A percentile compares a stretch with the other conserved stretches of the same genome.
phyloP scores from a whole-genome alignment of 92 coral and sea anemone genomes.

The Umimayanthus chanpuru region DNA sequence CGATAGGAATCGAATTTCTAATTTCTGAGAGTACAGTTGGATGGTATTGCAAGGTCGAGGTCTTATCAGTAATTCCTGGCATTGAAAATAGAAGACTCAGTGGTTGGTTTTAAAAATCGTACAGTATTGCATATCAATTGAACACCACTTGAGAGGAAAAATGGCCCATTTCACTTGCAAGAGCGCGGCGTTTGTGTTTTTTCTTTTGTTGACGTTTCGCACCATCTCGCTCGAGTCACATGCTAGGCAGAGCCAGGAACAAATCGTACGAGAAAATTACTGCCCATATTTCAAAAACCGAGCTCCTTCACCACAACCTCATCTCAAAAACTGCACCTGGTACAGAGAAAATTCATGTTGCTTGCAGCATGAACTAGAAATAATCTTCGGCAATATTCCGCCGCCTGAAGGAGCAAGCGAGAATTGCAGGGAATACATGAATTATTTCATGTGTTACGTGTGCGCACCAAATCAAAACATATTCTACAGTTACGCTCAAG shows the following conservation, averaged over 20 bases:
- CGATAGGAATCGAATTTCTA: not conserved
- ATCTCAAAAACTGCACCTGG: conserved; percentile 94
- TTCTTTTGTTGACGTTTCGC: conserved; percentile 19
- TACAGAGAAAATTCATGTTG: conserved; percentile 87
- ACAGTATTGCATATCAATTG: not conserved
- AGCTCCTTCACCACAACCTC: conserved; percentile 88
- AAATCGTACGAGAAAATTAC: conserved; percentile 51
- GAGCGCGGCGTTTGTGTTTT: not conserved
- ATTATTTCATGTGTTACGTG: conserved; percentile 86
- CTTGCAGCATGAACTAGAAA: conserved; percentile 77
- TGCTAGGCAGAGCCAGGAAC: not conserved
- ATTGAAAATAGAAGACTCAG: not conserved
- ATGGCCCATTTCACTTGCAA: conserved; percentile 7
- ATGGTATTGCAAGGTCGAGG: not conserved
- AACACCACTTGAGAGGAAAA: not conserved
- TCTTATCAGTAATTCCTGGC: not conserved
- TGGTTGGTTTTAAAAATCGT: not conserved
- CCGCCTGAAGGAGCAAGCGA: conserved; percentile 87
- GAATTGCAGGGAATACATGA: conserved; percentile 68
- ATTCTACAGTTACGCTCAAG: conserved; percentile 70
- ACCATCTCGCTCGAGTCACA: conserved; percentile 13
- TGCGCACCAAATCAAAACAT: conserved; percentile 90
- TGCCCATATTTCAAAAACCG: conserved; percentile 96
- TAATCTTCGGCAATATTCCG: conserved; percentile 67
- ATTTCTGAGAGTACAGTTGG: not conserved